Conservation (phyloP, 2,797 vertebrate species). For the Hoplostethus atlanticus region DNA sequence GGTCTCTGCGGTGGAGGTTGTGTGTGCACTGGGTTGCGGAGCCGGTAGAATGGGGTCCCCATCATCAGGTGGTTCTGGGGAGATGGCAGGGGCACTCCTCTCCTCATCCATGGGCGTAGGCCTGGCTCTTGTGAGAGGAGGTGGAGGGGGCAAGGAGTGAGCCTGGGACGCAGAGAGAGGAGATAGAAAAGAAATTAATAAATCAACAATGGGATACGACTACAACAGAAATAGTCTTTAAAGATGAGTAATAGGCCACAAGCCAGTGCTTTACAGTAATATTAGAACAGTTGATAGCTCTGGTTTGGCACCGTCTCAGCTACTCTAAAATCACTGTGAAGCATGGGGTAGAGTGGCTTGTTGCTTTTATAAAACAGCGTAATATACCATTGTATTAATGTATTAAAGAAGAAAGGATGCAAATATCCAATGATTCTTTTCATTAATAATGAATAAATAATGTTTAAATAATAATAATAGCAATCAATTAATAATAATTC, state of each 20-base stretch:
- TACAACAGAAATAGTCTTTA: constrained; percentile 12
- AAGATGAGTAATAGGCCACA: constrained; percentile 18
- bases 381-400: neutral
- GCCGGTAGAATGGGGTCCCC: constrained; percentile 65
- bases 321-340: constrained; percentile 32
- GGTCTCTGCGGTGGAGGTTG: constrained; percentile 35
- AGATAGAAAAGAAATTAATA: neutral
- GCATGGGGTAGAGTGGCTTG: neutral
- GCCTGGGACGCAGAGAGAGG: constrained; percentile 50
- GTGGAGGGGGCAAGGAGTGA: constrained; percentile 52
- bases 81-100: constrained; percentile 77
- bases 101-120: constrained; percentile 88
- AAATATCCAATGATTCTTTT: too few relatives aligned
- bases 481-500: too few relatives aligned
- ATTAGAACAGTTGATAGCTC: constrained; percentile 3
- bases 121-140: constrained; percentile 68
- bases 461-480: too few relatives aligned
- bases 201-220: neutral
- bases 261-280: neutral
- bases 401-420: too few relatives aligned
- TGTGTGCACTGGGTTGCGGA: constrained; percentile 28
- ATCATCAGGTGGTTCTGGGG: constrained; percentile 83
- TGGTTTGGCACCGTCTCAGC: constrained; percentile 43
- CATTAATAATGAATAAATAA: too few relatives aligned
- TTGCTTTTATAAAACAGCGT: constrained; percentile 24